Evolutionary conservation across 2,113 vertebrate genomes (phyloP).

Genomic region (Paradisaea rubra): DNA sequence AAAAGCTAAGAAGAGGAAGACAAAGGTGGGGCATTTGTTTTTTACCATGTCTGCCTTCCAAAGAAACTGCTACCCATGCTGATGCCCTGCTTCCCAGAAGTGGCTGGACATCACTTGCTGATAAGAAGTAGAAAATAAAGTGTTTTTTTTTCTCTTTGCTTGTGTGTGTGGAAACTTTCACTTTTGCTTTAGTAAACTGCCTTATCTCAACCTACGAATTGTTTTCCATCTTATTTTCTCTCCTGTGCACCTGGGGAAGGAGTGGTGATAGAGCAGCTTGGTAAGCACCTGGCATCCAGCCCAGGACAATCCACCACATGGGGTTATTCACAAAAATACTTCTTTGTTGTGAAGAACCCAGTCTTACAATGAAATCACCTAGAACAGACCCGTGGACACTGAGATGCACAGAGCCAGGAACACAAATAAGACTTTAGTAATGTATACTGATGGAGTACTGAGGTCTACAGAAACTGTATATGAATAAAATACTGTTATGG

Average conservation of each 20-base stretch:
- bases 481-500: background rate
- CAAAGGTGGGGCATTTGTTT: background rate
- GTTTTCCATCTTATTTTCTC: background rate
- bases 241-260: background rate
- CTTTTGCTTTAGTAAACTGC: background rate
- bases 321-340: background rate
- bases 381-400: fast-evolving
- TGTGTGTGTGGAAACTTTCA: fast-evolving
- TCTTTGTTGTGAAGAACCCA: background rate
- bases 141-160: background rate
- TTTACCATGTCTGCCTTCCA: fast-evolving
- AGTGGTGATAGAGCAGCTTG: background rate
- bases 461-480: background rate
- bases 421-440: background rate
- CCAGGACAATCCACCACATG: background rate
- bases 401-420: background rate
- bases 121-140: background rate
- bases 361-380: background rate
- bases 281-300: background rate
- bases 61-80: background rate
- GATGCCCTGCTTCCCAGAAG: background rate
- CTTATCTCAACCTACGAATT: background rate
- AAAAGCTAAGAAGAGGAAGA: background rate
- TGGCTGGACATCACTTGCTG: background rate
- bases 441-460: background rate